phyloP scores from a whole-genome alignment of 2,113 vertebrate genomes.

The Emydura subglobosa region DNA sequence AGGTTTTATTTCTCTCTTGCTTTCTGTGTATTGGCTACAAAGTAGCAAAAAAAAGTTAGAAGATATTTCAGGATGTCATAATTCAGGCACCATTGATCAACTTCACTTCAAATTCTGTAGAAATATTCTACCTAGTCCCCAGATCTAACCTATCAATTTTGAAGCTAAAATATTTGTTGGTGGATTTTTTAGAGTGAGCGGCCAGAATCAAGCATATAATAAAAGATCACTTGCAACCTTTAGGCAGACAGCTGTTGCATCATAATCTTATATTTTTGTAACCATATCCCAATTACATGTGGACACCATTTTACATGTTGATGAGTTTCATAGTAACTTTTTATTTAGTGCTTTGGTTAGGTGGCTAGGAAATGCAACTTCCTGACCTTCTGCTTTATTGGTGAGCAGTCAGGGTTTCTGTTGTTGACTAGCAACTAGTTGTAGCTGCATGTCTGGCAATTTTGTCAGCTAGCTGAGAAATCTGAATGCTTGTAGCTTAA shows the following conservation, averaged over 20 bases:
- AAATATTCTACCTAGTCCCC: neutral
- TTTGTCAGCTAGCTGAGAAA: neutral
- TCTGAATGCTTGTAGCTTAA: neutral
- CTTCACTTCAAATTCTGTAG: neutral
- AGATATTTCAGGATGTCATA: neutral
- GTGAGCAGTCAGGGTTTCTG: neutral
- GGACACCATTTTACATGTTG: neutral
- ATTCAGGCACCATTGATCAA: neutral
- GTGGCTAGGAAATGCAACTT: neutral
- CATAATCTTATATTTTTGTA: neutral
- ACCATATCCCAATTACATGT: neutral
- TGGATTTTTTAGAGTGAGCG: neutral
- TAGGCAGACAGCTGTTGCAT: neutral
- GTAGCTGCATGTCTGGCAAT: neutral
- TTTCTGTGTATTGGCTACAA: slow-evolving; percentile 10
- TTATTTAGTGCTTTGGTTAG: neutral
- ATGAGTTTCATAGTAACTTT: neutral
- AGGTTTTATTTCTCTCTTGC: slow-evolving; percentile 1
- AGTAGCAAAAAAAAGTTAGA: neutral
- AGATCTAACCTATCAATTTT: neutral
- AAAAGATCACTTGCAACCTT: neutral
- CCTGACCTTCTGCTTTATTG: neutral
- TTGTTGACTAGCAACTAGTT: neutral
- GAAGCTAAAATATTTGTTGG: neutral
- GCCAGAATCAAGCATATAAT: neutral